Base-by-base conservation (phyloP, 1,140 invertebrate species). In the Macrocentrus cingulum region DNA sequence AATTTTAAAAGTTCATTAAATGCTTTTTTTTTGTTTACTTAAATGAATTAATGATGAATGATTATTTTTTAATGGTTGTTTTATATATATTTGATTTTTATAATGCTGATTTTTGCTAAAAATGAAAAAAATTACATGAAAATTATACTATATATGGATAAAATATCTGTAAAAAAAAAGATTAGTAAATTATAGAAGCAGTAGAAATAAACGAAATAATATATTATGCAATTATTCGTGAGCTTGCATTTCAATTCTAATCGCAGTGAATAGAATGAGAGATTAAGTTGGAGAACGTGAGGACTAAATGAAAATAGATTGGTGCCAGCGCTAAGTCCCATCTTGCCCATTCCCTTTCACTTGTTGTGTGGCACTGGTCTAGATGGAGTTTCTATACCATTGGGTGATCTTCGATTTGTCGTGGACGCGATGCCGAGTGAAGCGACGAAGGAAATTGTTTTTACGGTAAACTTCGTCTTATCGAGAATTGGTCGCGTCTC, bases 261-360 rank as follows among this genome's bases (percentile, higher is more conserved):
- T 62, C 56, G 48, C 55, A 53, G 56, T 59, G 46, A 59, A 62
- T 59, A 51, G 52, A 59, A 62, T 59, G 54, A 56, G 37, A 59
- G 45, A 58, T 62, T 49, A 58, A 58, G 34, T 44, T 39, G 2
- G 46, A 29, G 42, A 32, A 20, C 36, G 22, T 34, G 11, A 61
- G 11, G 32, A 60, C 45, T 57, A 50, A 50, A 57, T 41, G 55
- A 57, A 25, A n/a, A 44, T 37, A 41, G 15, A 19, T n/a, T n/a
- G 29, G 32, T 13, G 23, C 7, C 6, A 18, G 15, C 3, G 25
- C 18, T 19, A 16, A 29, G n/a, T 15, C 2, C 18, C 18, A 20
- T 20, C 8, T 19, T 36, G 8, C 13, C 32, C 18, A 18, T 49
- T 9, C 13, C 18, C 42, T 22, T 58, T 36, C 45, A 15, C 19